phyloP scores from a whole-genome alignment of 2,113 vertebrate genomes.

The Bombycilla garrulus region DNA sequence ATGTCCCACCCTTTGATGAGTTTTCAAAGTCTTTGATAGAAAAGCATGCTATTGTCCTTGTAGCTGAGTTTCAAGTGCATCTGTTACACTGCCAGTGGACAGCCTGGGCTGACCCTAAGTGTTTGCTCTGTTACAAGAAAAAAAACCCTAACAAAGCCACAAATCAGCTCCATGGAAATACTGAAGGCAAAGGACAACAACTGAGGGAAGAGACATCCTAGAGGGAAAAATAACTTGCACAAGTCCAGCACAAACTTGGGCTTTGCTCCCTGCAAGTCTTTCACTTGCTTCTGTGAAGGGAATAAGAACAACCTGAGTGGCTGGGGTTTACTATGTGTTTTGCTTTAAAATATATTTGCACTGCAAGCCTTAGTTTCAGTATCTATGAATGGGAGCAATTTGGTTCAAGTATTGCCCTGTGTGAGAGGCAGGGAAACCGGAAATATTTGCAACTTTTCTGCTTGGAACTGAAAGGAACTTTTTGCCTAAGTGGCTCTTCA shows the following conservation, averaged over 20 bases:
- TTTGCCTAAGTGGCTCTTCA: neutral
- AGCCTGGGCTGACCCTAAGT: neutral
- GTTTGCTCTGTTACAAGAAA: neutral
- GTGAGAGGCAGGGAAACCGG: neutral
- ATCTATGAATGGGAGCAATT: neutral
- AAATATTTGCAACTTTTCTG: neutral
- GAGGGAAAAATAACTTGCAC: fast-evolving
- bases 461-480: neutral
- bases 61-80: neutral
- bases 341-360: neutral
- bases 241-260: neutral
- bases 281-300: neutral
- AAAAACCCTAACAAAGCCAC: neutral
- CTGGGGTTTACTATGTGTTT: neutral
- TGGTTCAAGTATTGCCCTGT: neutral
- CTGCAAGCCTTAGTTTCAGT: neutral
- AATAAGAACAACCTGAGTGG: neutral
- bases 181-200: neutral
- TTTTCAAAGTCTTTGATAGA: neutral
- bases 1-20: neutral
- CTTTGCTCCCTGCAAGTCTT: neutral
- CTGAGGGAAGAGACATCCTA: neutral
- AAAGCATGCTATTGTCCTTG: neutral
- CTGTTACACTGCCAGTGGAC: neutral
- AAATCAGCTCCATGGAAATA: neutral